These are phyloP conservation scores for Cryptoleucopteryx plumbea DNA, from an alignment of 2,113 vertebrate species.

Conservation along the genomic window DNA sequence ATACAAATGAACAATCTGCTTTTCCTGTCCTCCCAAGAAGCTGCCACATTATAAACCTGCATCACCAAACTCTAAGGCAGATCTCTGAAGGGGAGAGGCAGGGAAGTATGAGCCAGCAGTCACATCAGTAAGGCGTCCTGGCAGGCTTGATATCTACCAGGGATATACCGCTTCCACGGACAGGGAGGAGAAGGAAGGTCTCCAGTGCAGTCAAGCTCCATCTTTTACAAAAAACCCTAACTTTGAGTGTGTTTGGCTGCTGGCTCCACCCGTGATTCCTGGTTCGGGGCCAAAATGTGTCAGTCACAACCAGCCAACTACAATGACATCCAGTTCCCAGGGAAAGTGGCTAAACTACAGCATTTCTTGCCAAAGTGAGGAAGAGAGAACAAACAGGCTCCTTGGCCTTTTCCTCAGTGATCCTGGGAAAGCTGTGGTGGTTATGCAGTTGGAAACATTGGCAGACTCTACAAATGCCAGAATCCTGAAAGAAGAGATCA, in stretches of 20 bases:
- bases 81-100: not conserved
- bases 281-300: not conserved
- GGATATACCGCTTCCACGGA: fast-evolving
- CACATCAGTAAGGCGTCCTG: not conserved
- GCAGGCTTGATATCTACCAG: not conserved
- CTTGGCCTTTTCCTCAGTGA: not conserved
- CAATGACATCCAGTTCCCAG: not conserved
- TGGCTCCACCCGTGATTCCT: not conserved
- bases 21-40: not conserved
- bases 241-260: not conserved
- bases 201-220: not conserved
- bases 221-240: not conserved
- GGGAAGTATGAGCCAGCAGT: fast-evolving
- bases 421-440: not conserved
- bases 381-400: not conserved
- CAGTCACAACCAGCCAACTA: not conserved
- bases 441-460: not conserved
- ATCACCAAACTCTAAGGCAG: too few species aligned
- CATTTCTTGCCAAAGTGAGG: not conserved
- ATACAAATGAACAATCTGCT: not conserved
- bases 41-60: not conserved
- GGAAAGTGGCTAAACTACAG: not conserved
- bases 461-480: not conserved
- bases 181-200: not conserved
- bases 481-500: not conserved